These are phyloP conservation scores for Parauchenoglanis ngamensis DNA, from an alignment of 2,797 vertebrate species.

Conservation along the genomic window DNA sequence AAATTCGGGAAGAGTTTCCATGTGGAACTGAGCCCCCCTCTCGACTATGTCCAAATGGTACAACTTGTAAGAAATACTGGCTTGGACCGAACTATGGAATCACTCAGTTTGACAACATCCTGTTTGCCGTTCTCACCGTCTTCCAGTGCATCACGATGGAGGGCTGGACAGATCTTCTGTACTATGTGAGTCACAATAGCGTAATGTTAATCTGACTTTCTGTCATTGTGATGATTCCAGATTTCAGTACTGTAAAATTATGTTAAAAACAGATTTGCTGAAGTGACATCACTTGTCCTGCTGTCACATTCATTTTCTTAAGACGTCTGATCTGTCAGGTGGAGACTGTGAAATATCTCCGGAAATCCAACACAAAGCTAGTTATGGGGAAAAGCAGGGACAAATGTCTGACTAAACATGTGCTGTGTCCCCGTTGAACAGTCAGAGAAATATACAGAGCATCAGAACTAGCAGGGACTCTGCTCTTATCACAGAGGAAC, in stretches of 20 bases:
- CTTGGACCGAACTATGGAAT: conserved; percentile 93
- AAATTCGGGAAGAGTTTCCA: conserved; percentile 86
- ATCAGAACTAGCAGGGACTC: neutral
- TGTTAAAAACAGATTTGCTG: neutral
- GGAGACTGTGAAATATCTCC: neutral
- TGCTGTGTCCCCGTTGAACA: neutral
- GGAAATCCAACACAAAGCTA: neutral
- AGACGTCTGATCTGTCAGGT: neutral
- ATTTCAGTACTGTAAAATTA: neutral
- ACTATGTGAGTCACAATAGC: conserved; percentile 78
- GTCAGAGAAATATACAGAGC: conserved; percentile 35
- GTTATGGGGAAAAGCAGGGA: too few relatives aligned
- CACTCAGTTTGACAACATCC: conserved; percentile 97
- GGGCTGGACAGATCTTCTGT: conserved; percentile 94
- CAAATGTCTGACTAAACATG: neutral
- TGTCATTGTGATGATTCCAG: neutral
- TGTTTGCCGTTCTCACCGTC: conserved; percentile 94
- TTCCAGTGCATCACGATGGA: conserved; percentile 99
- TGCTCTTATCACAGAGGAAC: conserved; percentile 42
- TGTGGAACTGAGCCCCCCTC: conserved; percentile 83
- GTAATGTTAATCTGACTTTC: neutral
- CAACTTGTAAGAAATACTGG: conserved; percentile 86
- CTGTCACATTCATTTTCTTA: neutral
- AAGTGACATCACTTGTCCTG: neutral
- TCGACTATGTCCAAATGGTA: conserved; percentile 86